Conservation (phyloP, 2,113 vertebrate genomes). For the Pachycephala philippinensis region DNA sequence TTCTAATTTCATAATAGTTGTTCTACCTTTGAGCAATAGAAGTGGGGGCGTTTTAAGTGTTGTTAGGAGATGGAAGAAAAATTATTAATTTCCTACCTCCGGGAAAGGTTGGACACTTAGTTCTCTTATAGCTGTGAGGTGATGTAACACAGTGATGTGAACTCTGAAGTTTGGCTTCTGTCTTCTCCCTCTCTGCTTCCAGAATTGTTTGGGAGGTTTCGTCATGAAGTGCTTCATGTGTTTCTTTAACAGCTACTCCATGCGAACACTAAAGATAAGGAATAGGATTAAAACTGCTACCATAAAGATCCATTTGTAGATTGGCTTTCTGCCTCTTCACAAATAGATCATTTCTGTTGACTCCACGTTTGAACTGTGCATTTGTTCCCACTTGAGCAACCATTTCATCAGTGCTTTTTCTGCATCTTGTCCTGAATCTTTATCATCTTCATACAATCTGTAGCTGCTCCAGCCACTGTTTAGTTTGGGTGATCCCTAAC, state of each 20-base stretch:
- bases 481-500: background rate
- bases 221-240: background rate
- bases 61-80: background rate
- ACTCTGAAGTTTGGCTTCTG: background rate
- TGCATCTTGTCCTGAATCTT: background rate
- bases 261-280: background rate
- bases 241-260: background rate
- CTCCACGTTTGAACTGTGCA: background rate
- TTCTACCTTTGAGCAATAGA: background rate
- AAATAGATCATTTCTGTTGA: background rate
- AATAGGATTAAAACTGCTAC: background rate
- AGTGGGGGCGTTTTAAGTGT: fast-evolving
- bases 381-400: background rate
- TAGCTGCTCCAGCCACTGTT: background rate
- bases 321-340: background rate
- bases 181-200: background rate
- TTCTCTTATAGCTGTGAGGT: background rate
- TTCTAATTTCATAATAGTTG: background rate
- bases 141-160: background rate
- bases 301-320: background rate
- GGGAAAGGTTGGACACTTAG: background rate
- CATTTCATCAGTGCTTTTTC: background rate
- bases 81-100: background rate
- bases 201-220: background rate
- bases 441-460: background rate